Conservation (phyloP, 2,888 invertebrate genomes). For the Nymphalis c-album region DNA sequence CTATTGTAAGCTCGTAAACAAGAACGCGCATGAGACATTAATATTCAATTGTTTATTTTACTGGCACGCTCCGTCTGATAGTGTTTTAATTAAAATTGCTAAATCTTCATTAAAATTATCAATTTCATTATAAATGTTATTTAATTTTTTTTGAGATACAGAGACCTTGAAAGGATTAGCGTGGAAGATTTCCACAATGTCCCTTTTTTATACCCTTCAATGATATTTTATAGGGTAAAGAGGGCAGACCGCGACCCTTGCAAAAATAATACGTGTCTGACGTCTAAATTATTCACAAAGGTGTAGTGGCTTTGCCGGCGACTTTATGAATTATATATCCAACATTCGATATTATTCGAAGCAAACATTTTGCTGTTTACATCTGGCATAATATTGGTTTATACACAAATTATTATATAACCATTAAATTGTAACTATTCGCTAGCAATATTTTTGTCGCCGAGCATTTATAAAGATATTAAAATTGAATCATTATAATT, state of each 20-base stretch:
- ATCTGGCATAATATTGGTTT: conserved; percentile 32
- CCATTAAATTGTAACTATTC: not conserved
- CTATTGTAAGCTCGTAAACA: conserved; percentile 59
- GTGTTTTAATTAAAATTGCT: not conserved
- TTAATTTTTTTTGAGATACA: not conserved
- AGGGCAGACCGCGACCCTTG: conserved; percentile 59
- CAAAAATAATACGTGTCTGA: conserved; percentile 74
- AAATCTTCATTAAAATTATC: not conserved
- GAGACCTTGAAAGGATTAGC: conserved; percentile 31
- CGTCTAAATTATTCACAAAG: conserved; percentile 76
- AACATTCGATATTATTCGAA: conserved; percentile 67
- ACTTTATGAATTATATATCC: conserved; percentile 74
- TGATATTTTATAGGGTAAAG: conserved; percentile 71
- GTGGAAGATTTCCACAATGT: conserved; percentile 37
- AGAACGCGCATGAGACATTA: conserved; percentile 17
- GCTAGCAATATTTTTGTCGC: not conserved
- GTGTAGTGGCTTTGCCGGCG: conserved; percentile 63
- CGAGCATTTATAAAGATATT: too few species aligned
- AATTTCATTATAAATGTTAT: not conserved
- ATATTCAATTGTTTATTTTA: conserved; percentile 25
- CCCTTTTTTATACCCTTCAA: conserved; percentile 51
- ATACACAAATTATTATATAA: conserved; percentile 1
- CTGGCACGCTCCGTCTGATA: not conserved
- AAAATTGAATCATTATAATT: not conserved
- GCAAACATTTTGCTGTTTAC: conserved; percentile 47